Evolutionary conservation across 2,888 invertebrate genomes (phyloP).

Genomic region (Cantharis rufa): DNA sequence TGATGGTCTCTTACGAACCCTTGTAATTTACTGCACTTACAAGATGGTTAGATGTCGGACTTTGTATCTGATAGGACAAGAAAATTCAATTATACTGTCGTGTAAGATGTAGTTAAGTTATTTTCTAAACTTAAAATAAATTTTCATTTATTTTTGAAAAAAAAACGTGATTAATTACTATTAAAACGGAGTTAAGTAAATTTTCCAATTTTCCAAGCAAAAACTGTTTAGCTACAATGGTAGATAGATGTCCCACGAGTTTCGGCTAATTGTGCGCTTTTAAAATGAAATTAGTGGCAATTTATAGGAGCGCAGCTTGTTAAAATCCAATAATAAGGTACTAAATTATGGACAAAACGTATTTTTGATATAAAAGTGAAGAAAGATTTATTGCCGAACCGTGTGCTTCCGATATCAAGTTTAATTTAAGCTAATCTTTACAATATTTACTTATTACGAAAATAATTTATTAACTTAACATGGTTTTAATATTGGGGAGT

Average conservation of each 20-base stretch:
- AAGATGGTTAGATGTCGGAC: conserved; percentile 35
- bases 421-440: conserved; percentile 11
- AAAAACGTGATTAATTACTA: neutral
- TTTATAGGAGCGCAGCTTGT: conserved; percentile 17
- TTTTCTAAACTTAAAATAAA: conserved; percentile 4
- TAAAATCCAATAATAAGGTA: conserved; percentile 13
- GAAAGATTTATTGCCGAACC: conserved; percentile 2
- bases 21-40: conserved; percentile 39
- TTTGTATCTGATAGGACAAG: conserved; percentile 36
- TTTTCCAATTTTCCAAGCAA: conserved; percentile 4
- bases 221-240: conserved; percentile 14
- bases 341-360: conserved; percentile 13
- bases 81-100: conserved; percentile 39
- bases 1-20: conserved; percentile 37
- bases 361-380: conserved; percentile 11
- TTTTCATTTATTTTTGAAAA: neutral
- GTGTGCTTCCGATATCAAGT: conserved; percentile 14
- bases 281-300: conserved; percentile 16
- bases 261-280: conserved; percentile 11
- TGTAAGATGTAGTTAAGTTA: conserved; percentile 14
- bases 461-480: neutral
- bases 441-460: neutral
- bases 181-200: neutral
- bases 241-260: neutral
- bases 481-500: neutral